phyloP scores from a whole-genome alignment of 2,797 vertebrate species.

The Melanotaenia maccullochi region DNA sequence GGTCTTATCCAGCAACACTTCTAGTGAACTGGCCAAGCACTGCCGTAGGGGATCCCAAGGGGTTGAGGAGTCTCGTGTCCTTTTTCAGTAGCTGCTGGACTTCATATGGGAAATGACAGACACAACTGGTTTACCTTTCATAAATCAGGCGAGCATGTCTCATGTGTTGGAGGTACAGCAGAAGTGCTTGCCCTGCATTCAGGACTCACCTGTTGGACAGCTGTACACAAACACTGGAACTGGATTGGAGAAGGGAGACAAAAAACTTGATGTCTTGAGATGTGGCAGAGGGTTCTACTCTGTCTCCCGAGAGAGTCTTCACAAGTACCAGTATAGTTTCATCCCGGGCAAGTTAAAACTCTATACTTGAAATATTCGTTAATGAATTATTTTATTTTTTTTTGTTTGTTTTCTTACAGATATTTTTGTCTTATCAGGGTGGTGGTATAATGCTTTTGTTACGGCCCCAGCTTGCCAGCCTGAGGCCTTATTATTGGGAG shows the following conservation, averaged over 20 bases:
- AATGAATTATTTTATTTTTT: too few relatives aligned
- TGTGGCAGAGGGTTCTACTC: neutral
- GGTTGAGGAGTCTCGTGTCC: too few relatives aligned
- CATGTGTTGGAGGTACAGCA: neutral
- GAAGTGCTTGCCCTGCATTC: slow-evolving; percentile 1
- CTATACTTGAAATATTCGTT: neutral
- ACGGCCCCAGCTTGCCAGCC: too few relatives aligned
- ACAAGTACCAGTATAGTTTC: neutral
- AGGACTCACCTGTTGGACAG: neutral
- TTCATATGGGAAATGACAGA: neutral
- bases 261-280: neutral
- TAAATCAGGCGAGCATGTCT: neutral
- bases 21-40: too few relatives aligned
- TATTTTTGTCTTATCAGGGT: neutral
- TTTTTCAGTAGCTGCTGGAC: neutral
- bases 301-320: neutral
- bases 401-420: too few relatives aligned
- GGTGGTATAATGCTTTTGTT: neutral
- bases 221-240: neutral
- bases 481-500: too few relatives aligned
- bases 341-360: slow-evolving; percentile 1
- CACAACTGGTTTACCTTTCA: neutral
- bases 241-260: neutral
- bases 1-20: too few relatives aligned
- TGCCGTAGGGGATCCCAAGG: too few relatives aligned